phyloP scores from a whole-genome alignment of 1,140 invertebrate genomes.

The Teleopsis dalmanni region DNA sequence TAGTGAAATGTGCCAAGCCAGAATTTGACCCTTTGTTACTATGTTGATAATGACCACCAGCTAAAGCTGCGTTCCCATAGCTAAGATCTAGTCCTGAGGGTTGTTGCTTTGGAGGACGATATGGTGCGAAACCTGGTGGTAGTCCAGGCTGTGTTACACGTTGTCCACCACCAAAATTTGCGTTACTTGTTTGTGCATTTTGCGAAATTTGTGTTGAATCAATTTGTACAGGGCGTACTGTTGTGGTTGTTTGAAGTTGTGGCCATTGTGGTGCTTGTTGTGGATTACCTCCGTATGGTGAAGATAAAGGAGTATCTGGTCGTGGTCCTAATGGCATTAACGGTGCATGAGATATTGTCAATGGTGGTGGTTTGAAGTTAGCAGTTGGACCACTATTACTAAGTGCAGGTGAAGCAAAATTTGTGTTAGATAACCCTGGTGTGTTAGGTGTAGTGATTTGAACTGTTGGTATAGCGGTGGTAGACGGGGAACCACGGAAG shows the following conservation, averaged over 20 bases:
- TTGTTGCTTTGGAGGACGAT: conserved; percentile 28
- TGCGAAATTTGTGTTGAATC: conserved; percentile 2
- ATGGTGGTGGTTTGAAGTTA: conserved; percentile 21
- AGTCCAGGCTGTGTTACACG: conserved; percentile 15
- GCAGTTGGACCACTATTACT: background rate
- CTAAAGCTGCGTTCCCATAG: conserved; percentile 23
- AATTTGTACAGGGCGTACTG: background rate
- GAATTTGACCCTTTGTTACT: conserved; percentile 18
- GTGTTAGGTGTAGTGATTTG: background rate
- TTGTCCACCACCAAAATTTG: conserved; percentile 1
- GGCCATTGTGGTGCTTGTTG: conserved; percentile 27
- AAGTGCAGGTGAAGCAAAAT: too few relatives aligned
- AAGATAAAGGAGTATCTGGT: conserved; percentile 31
- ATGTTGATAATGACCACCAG: background rate
- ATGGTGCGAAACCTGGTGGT: conserved; percentile 33
- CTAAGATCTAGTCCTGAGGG: conserved; percentile 37
- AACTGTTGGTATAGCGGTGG: conserved; percentile 15
- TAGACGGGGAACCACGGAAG: conserved; percentile 23
- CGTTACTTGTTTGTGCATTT: background rate
- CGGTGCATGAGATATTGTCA: conserved; percentile 34
- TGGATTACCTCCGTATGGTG: conserved; percentile 20
- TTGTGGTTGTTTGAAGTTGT: background rate
- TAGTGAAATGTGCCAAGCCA: conserved; percentile 18
- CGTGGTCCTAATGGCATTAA: conserved; percentile 33
- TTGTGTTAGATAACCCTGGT: too few relatives aligned